Evolutionary conservation across 2,888 invertebrate genomes (phyloP), one percentile per base, ranked within the genome.

Genomic region (Nomada fabriciana): DNA sequence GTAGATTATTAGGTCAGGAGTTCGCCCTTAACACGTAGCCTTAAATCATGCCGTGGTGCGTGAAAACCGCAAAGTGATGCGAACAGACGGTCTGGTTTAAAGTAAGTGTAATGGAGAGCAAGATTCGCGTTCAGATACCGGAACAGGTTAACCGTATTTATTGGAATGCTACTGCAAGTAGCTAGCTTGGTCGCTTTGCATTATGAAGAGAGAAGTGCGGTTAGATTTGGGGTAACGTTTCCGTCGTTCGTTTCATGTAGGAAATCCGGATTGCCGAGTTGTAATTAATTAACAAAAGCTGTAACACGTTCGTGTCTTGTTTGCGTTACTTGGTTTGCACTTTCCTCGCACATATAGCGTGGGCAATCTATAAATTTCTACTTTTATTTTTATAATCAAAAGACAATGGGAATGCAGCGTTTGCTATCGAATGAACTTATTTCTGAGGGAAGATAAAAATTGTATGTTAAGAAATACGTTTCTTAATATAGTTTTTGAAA

Each of bases 111-210:
- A 74, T 74, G 70, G 73, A 63, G 68, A 59, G 67, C 55, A 74
- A 76, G 77, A 70, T 83, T 72, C 57, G 67, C 47, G 70, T 10
- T 64, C 43, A 36, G 76, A 71, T 75, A 71, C 68, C 42, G 69
- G 63, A 71, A 67, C 67, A 18, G 81, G 74, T 83, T 82, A 77
- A 42, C 74, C 72, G 72, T 74, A 78, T 83, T 83, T 82, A 83
- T 83, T 72, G 83, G 77, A 72, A 77, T 50, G 57, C 57, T 10
- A 55, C 20, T 61, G 64, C 67, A 59, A 81, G 63, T 71, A 77
- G 74, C 75, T 71, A 69, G 71, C 59, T 55, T 43, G 36, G 82
- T 78, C 70, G 71, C 71, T 59, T 68, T 81, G 75, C 83, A 82
- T 83, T 82, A 77, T 78, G 68, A 83, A 75, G 83, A 64, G 77